Evolutionary conservation across 1,140 invertebrate genomes (phyloP).

Genomic region (Meloidogyne hapla): DNA sequence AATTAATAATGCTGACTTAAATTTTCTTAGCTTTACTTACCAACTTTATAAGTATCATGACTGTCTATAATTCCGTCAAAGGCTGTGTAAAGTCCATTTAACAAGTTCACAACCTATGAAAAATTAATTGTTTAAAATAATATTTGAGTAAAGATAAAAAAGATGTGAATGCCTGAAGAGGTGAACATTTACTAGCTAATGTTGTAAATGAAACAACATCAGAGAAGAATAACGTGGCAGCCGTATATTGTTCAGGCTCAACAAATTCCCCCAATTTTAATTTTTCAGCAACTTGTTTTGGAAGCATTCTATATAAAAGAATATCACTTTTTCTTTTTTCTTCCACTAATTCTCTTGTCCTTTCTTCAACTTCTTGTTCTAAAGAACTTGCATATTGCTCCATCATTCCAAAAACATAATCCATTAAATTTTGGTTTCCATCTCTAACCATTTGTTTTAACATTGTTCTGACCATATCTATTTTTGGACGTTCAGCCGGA

Average conservation of each 20-base stretch:
- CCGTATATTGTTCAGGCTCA: constrained; percentile 88
- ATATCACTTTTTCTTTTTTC: constrained; percentile 93
- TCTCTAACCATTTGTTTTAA: constrained; percentile 45
- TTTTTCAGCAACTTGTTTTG: constrained; percentile 70
- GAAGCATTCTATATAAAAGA: constrained; percentile 84
- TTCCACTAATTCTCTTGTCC: constrained; percentile 85
- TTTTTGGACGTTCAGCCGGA: constrained; percentile 82
- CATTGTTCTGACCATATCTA: constrained; percentile 73
- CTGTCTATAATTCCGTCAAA: constrained; percentile 86
- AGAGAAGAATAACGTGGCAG: constrained; percentile 93
- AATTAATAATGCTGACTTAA: background rate
- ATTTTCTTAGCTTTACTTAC: background rate
- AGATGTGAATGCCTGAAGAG: constrained; percentile 73
- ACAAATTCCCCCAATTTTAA: constrained; percentile 83
- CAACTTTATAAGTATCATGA: constrained; percentile 78
- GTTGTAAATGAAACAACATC: constrained; percentile 96
- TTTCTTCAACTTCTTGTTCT: constrained; percentile 82
- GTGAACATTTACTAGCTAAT: constrained; percentile 89
- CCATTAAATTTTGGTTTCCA: constrained; percentile 77
- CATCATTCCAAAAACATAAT: constrained; percentile 82
- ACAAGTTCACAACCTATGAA: constrained; percentile 82
- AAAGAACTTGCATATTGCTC: constrained; percentile 81
- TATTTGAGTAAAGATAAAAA: constrained; percentile 68
- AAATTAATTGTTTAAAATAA: constrained; percentile 63
- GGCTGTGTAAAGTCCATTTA: constrained; percentile 90